phyloP scores from a whole-genome alignment of 2,888 invertebrate species.

The Cheilosia pagana region DNA sequence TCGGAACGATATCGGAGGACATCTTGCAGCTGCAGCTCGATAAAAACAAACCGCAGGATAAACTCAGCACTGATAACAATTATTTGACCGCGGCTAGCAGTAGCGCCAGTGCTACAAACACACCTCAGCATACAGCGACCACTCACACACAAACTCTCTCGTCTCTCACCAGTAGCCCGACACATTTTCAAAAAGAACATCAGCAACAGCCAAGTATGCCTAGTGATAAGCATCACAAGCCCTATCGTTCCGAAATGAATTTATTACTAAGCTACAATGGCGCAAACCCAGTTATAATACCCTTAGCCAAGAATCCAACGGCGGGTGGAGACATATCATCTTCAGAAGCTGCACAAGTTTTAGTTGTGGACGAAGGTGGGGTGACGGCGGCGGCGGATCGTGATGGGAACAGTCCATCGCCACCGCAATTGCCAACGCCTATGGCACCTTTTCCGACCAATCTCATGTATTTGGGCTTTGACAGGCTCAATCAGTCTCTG shows the following conservation, averaged over 20 bases:
- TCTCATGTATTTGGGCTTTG: slow-evolving; percentile 82
- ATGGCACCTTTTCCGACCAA: slow-evolving; percentile 83
- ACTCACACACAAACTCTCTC: slow-evolving; percentile 56
- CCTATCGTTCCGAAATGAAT: slow-evolving; percentile 83
- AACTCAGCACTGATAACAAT: slow-evolving; percentile 66
- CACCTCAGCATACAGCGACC: slow-evolving; percentile 29
- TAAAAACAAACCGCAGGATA: slow-evolving; percentile 80
- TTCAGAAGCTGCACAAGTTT: slow-evolving; percentile 36
- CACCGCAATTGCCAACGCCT: slow-evolving; percentile 82
- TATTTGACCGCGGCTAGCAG: slow-evolving; percentile 4
- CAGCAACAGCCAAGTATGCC: slow-evolving; percentile 29
- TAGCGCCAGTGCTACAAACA: slow-evolving; percentile 14
- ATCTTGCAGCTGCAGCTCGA: slow-evolving; percentile 82
- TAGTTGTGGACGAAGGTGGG: slow-evolving; percentile 14
- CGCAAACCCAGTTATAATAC: slow-evolving; percentile 79
- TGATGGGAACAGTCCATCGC: slow-evolving; percentile 80
- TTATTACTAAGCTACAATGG: slow-evolving; percentile 82
- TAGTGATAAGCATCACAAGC: slow-evolving; percentile 79
- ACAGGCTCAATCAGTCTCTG: slow-evolving; percentile 78
- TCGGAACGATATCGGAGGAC: slow-evolving; percentile 85
- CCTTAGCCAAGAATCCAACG: slow-evolving; percentile 58
- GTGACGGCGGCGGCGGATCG: slow-evolving; percentile 23
- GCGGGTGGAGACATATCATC: slow-evolving; percentile 8
- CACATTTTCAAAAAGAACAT: slow-evolving; percentile 21
- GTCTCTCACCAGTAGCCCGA: slow-evolving; percentile 37